A percentile compares a stretch with the other conserved stretches of the same genome.
Evolutionary conservation across 2,888 invertebrate species (phyloP).

Genomic region (Atethmia centrago): DNA sequence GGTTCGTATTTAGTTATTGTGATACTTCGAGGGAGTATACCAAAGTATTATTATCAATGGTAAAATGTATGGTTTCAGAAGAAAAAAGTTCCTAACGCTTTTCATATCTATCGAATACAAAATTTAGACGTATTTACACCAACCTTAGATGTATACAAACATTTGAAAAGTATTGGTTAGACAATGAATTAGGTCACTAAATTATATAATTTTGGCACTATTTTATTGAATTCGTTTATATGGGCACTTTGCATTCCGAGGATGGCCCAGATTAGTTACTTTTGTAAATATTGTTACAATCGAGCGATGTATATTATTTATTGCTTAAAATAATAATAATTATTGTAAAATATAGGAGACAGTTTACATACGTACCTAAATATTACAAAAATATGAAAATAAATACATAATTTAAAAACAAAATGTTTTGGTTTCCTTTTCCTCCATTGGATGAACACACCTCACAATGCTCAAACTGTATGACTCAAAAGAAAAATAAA

Average conservation of each 20-base stretch:
- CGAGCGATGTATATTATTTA: slow-evolving; percentile 85
- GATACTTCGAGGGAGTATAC: slow-evolving; percentile 72
- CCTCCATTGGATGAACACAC: background rate
- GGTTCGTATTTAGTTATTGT: slow-evolving; percentile 59
- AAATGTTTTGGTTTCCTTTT: slow-evolving; percentile 28
- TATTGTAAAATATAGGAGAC: slow-evolving; percentile 79
- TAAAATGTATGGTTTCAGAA: slow-evolving; percentile 73
- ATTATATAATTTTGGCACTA: slow-evolving; percentile 62
- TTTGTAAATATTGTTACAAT: slow-evolving; percentile 83
- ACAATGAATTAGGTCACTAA: slow-evolving; percentile 57
- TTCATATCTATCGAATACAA: slow-evolving; percentile 60
- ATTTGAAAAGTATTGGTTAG: slow-evolving; percentile 56
- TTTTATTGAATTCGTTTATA: slow-evolving; percentile 54
- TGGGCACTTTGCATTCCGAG: slow-evolving; percentile 56
- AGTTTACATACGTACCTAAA: slow-evolving; percentile 79
- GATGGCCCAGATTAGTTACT: slow-evolving; percentile 60
- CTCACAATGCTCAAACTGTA: background rate
- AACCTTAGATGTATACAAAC: slow-evolving; percentile 45
- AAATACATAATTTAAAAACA: slow-evolving; percentile 62
- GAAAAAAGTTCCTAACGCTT: slow-evolving; percentile 82
- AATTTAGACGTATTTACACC: slow-evolving; percentile 61
- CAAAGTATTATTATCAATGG: slow-evolving; percentile 80
- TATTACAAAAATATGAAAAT: slow-evolving; percentile 70
- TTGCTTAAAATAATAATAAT: slow-evolving; percentile 72
- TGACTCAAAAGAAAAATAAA: background rate